Evolutionary conservation across 2,797 vertebrate species (phyloP).

Genomic region (Helostoma temminkii): DNA sequence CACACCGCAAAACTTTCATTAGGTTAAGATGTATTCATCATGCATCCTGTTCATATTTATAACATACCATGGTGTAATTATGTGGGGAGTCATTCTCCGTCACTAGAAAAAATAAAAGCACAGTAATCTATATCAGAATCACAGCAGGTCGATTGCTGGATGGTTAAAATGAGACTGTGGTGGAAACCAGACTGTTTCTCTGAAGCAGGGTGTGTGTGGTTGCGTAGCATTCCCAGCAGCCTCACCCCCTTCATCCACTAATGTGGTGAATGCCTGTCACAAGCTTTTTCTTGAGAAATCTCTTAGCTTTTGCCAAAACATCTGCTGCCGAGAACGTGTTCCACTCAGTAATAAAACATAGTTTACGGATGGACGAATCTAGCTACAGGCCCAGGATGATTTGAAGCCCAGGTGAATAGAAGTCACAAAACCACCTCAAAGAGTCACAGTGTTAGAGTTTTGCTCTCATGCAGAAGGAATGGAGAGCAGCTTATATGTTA

Average conservation of each 20-base stretch:
- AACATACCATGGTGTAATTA: conserved; percentile 61
- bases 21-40: conserved; percentile 59
- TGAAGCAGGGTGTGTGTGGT: conserved; percentile 19
- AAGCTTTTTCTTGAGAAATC: conserved; percentile 62
- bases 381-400: too few relatives aligned
- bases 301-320: conserved; percentile 32
- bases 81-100: conserved; percentile 53
- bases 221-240: conserved; percentile 58
- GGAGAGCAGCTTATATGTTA: background rate
- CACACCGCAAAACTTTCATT: conserved; percentile 59
- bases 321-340: conserved; percentile 20
- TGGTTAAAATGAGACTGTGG: conserved; percentile 30
- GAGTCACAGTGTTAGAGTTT: background rate
- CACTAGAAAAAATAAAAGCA: conserved; percentile 45
- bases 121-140: conserved; percentile 48
- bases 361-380: too few relatives aligned
- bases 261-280: conserved; percentile 57
- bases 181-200: conserved; percentile 40
- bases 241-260: conserved; percentile 35
- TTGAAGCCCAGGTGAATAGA: too few relatives aligned
- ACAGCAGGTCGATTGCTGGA: conserved; percentile 15
- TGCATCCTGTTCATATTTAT: conserved; percentile 73
- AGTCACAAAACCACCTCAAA: background rate
- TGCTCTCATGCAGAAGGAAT: background rate
- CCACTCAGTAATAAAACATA: conserved; percentile 11